phyloP scores from a whole-genome alignment of 2,113 vertebrate species.

The Monopterus albus region DNA sequence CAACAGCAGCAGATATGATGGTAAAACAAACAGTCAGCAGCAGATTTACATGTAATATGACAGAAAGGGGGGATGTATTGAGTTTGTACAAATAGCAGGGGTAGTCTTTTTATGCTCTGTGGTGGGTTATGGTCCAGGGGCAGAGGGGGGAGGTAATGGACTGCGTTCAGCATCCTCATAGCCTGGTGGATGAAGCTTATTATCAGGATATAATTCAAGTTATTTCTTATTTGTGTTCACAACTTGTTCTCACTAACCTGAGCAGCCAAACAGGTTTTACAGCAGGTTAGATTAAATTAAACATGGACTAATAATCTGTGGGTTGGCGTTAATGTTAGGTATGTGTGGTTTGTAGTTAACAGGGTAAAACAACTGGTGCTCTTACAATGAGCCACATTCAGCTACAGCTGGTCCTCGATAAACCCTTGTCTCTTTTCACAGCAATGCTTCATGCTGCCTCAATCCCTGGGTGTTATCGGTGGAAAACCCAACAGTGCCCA shows the following conservation, averaged over 20 bases:
- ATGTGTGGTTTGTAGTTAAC: neutral
- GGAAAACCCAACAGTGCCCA: slow-evolving; percentile 98
- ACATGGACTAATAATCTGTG: neutral
- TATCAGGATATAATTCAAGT: too few species aligned
- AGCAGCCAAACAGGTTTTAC: neutral
- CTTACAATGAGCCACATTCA: slow-evolving; percentile 7
- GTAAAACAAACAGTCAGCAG: too few species aligned
- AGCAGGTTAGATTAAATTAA: neutral
- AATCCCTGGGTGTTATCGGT: slow-evolving; percentile 97
- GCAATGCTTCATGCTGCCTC: slow-evolving; percentile 98
- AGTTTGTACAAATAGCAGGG: too few species aligned
- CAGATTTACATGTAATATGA: too few species aligned
- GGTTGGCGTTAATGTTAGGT: neutral
- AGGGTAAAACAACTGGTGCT: neutral
- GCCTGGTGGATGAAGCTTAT: too few species aligned
- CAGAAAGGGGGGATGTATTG: too few species aligned
- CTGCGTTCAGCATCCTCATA: too few species aligned
- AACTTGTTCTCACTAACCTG: neutral
- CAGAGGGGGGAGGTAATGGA: too few species aligned
- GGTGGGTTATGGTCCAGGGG: too few species aligned
- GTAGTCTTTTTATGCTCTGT: too few species aligned
- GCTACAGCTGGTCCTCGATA: slow-evolving; percentile 39
- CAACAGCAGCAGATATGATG: too few species aligned
- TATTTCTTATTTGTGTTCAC: too few species aligned
- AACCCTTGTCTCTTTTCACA: slow-evolving; percentile 74